Percentiles rank a stretch among this genome's conserved stretches.
These are phyloP conservation scores for Mesocentrotus franciscanus DNA, from an alignment of 53 echinoderm and acorn worm species.

Conservation along the genomic window DNA sequence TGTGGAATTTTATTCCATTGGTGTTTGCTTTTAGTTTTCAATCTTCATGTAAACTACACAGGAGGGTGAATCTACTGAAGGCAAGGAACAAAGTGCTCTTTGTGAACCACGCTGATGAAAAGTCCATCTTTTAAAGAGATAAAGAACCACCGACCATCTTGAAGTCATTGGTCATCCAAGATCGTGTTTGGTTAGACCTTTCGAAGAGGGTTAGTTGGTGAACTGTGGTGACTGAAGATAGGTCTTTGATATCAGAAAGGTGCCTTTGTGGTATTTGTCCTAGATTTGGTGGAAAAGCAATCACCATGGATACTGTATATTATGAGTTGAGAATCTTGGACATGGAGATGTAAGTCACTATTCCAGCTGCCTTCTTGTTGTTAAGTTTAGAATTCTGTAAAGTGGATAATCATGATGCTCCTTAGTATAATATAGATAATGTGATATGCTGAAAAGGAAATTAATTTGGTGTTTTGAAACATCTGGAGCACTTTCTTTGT, in stretches of 20 bases:
- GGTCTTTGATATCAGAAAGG: constrained; percentile 33
- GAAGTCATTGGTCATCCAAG: constrained; percentile 23
- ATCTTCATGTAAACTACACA: background rate
- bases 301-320: constrained; percentile 36
- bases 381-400: too few relatives aligned
- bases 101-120: background rate
- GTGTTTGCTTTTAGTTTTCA: background rate
- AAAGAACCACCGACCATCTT: background rate
- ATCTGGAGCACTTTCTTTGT: too few relatives aligned
- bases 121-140: constrained; percentile 24
- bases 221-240: constrained; percentile 11
- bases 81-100: background rate
- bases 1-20: background rate
- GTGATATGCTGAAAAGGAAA: too few relatives aligned
- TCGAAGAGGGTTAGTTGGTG: background rate
- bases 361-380: background rate
- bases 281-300: constrained; percentile 15
- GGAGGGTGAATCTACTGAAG: background rate
- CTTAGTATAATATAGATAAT: too few relatives aligned
- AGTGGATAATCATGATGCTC: too few relatives aligned
- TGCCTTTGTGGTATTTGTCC: constrained; percentile 12
- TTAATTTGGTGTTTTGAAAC: too few relatives aligned
- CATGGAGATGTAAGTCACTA: background rate
- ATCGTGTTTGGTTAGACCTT: constrained; percentile 25
- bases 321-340: background rate